Percentiles rank a stretch among this genome's conserved stretches.
Conservation (phyloP, 2,113 vertebrate genomes). For the Oryzias javanicus region DNA sequence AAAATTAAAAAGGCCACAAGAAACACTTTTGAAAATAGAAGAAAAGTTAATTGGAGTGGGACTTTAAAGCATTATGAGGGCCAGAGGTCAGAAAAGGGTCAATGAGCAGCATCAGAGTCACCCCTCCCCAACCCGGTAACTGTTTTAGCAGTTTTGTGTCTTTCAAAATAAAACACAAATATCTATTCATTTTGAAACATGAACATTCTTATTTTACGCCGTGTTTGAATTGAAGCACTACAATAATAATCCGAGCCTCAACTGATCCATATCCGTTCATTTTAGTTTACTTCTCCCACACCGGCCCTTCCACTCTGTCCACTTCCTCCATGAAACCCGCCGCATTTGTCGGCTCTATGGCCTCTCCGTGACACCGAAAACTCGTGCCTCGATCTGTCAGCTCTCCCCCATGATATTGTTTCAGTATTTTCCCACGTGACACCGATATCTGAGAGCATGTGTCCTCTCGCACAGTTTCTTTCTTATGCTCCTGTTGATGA, state of each 20-base stretch:
- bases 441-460: conserved; percentile 18
- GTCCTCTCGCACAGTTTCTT: not conserved
- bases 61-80: too few species aligned
- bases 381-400: conserved; percentile 23
- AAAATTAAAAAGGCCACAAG: too few species aligned
- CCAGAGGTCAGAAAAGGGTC: too few species aligned
- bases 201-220: not conserved
- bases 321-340: conserved; percentile 28
- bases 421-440: conserved; percentile 28
- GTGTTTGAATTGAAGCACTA: conserved; percentile 12
- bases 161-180: too few species aligned
- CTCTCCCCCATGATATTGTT: conserved; percentile 5
- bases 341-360: conserved; percentile 33
- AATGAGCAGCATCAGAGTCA: too few species aligned
- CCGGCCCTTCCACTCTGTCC: conserved; percentile 11
- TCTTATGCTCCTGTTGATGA: conserved; percentile 5
- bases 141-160: too few species aligned
- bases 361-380: conserved; percentile 30
- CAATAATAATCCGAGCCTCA: conserved; percentile 4
- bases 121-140: too few species aligned
- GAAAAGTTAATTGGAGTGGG: too few species aligned
- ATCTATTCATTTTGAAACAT: too few species aligned
- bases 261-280: conserved; percentile 58
- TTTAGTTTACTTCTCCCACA: conserved; percentile 46
- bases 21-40: too few species aligned